phyloP scores from a whole-genome alignment of 2,797 vertebrate species.

The Hylomyscus alleni region DNA sequence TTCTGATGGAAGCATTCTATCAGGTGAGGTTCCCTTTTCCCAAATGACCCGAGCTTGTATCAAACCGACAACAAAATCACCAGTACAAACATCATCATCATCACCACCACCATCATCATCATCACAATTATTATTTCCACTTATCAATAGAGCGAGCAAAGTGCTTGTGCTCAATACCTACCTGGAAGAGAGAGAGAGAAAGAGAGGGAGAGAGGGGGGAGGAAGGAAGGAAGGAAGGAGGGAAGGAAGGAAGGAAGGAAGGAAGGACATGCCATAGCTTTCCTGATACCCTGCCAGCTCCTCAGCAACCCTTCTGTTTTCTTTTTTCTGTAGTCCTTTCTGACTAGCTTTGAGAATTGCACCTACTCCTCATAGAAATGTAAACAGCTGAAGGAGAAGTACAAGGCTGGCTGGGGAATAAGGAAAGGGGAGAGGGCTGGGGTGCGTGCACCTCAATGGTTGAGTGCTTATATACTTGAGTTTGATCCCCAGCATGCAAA shows the following conservation, averaged over 20 bases:
- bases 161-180: background rate
- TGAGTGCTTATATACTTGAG: background rate
- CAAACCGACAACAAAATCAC: background rate
- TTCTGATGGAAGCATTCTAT: background rate
- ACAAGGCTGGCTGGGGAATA: background rate
- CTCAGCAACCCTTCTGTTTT: background rate
- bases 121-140: too few species aligned
- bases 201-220: too few species aligned
- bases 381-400: background rate
- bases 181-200: background rate
- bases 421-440: background rate
- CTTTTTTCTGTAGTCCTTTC: background rate
- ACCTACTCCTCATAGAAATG: background rate
- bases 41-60: background rate
- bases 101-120: background rate
- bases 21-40: background rate
- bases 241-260: background rate
- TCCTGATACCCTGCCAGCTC: background rate
- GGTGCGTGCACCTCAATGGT: background rate
- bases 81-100: background rate
- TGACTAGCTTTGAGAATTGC: background rate
- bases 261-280: background rate
- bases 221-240: background rate
- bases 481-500: background rate
- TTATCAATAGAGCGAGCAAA: background rate